A percentile compares a stretch with the other conserved stretches of the same genome.
These are phyloP conservation scores for Pygathrix nemaeus DNA, from an alignment of 2,113 vertebrate species.

Conservation along the genomic window DNA sequence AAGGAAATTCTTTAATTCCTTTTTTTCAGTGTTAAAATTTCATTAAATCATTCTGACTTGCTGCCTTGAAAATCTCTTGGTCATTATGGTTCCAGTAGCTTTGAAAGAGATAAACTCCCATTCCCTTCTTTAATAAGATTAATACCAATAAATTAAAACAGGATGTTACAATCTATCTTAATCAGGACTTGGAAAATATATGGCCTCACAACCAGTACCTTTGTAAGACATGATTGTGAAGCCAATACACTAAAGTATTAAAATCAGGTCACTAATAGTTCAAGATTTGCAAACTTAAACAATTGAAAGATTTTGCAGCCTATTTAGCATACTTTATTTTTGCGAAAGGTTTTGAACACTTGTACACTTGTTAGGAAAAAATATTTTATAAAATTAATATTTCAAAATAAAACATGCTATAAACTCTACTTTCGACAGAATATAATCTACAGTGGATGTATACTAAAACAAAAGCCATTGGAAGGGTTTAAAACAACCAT, in stretches of 20 bases:
- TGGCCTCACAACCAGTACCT: neutral
- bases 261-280: neutral
- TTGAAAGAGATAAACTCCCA: neutral
- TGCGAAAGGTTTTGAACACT: neutral
- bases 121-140: neutral
- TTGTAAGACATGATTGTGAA: neutral
- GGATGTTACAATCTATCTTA: neutral
- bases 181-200: constrained; percentile 9
- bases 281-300: constrained; percentile 1
- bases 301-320: neutral
- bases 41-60: neutral
- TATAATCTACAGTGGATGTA: neutral
- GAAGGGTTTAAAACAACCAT: neutral
- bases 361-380: neutral
- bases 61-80: neutral
- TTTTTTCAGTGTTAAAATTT: neutral
- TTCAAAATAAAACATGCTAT: constrained; percentile 24
- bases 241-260: neutral
- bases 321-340: neutral
- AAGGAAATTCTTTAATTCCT: neutral
- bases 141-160: constrained; percentile 12
- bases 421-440: neutral
- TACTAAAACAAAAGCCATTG: neutral
- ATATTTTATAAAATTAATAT: neutral
- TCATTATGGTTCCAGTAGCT: neutral